Conservation (phyloP, 2,888 invertebrate genomes). For the Andricus quercusramuli region DNA sequence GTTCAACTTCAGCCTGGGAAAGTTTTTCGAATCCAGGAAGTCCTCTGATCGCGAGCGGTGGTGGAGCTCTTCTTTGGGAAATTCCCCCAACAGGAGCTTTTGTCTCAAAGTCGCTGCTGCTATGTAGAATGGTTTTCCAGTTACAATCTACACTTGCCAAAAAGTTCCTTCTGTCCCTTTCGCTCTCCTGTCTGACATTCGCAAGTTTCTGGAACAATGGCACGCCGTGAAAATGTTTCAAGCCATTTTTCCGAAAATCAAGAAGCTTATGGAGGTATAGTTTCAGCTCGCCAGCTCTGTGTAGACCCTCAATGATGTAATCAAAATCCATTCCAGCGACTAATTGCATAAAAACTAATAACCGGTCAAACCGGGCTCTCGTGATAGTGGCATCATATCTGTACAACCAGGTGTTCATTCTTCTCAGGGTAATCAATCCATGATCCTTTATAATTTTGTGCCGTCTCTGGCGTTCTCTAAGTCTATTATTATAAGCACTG, state of each 20-base stretch:
- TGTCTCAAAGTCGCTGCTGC: conserved; percentile 51
- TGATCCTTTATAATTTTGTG: conserved; percentile 87
- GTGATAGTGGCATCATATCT: conserved; percentile 85
- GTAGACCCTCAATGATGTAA: conserved; percentile 87
- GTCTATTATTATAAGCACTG: conserved; percentile 87
- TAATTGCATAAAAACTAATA: conserved; percentile 89
- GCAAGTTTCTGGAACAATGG: conserved; percentile 84
- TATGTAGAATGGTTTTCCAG: conserved; percentile 66
- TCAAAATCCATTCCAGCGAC: conserved; percentile 87
- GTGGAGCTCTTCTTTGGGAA: conserved; percentile 72
- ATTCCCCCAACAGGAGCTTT: conserved; percentile 60
- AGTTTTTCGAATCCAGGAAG: conserved; percentile 89
- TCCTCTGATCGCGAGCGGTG: conserved; percentile 84
- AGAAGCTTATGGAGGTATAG: conserved; percentile 82
- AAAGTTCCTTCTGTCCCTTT: conserved; percentile 79
- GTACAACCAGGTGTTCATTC: conserved; percentile 85
- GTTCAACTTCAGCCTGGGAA: conserved; percentile 85
- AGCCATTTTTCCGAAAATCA: conserved; percentile 86
- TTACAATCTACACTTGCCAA: conserved; percentile 72
- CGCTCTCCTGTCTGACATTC: conserved; percentile 81
- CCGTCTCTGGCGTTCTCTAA: conserved; percentile 87
- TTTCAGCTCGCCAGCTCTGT: conserved; percentile 85
- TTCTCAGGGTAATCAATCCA: conserved; percentile 88
- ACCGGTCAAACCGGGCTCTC: conserved; percentile 80
- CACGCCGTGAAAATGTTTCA: conserved; percentile 84